Evolutionary conservation across 2,888 invertebrate genomes (phyloP).

Genomic region (Pemphredon lugubris): DNA sequence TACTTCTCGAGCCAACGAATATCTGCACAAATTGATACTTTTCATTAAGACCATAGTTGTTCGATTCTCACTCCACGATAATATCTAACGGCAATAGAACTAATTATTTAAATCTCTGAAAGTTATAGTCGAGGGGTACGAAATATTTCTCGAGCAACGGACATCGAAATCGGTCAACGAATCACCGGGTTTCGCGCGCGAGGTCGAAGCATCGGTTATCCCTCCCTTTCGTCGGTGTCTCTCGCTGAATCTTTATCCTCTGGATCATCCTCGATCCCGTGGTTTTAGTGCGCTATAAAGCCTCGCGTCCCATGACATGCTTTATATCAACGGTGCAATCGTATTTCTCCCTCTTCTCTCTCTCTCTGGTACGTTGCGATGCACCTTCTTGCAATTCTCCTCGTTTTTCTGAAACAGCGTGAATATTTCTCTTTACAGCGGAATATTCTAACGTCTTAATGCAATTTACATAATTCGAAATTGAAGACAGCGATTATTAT

Average conservation of each 20-base stretch:
- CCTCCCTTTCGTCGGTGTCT: conserved; percentile 26
- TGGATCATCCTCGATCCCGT: conserved; percentile 57
- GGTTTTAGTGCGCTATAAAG: conserved; percentile 70
- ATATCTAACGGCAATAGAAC: too few relatives aligned
- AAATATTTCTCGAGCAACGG: too few relatives aligned
- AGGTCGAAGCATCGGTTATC: conserved; percentile 48
- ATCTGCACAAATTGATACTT: too few relatives aligned
- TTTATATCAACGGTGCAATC: conserved; percentile 69
- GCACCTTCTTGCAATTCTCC: conserved; percentile 20
- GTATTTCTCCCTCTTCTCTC: conserved; percentile 64
- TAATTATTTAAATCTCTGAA: too few relatives aligned
- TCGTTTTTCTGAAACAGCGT: background rate
- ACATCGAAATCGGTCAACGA: too few relatives aligned
- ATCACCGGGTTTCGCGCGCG: too few relatives aligned
- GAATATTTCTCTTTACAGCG: background rate
- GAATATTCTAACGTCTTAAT: background rate
- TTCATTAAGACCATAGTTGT: too few relatives aligned
- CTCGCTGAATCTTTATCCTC: conserved; percentile 44
- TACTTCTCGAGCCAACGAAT: too few relatives aligned
- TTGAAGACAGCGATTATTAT: too few relatives aligned
- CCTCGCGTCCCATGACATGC: conserved; percentile 57
- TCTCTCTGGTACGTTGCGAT: conserved; percentile 15
- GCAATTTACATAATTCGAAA: too few relatives aligned
- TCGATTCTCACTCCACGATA: too few relatives aligned
- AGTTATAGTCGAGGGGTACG: too few relatives aligned